phyloP scores from a whole-genome alignment of 2,888 invertebrate species.

The Conomelus anceps region DNA sequence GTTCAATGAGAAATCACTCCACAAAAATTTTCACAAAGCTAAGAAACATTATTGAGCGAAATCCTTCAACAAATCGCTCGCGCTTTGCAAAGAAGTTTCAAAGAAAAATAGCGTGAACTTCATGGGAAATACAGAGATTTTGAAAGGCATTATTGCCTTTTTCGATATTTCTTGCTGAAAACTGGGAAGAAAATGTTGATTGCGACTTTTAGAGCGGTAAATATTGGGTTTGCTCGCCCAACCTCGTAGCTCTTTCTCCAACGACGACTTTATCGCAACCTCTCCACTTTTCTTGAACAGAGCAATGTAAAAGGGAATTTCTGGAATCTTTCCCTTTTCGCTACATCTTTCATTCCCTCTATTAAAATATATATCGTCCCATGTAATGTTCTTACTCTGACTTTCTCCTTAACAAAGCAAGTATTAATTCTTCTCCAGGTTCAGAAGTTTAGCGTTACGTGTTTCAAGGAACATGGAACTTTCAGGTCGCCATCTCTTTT shows the following conservation, averaged over 20 bases:
- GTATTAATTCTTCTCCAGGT: background rate
- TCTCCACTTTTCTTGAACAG: background rate
- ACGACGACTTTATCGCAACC: background rate
- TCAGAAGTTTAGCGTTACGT: background rate
- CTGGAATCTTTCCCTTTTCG: background rate
- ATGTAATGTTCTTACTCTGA: background rate
- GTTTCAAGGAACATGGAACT: background rate
- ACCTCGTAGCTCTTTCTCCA: background rate
- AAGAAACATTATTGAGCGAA: background rate
- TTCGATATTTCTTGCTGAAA: background rate
- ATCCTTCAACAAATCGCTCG: background rate
- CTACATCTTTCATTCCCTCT: background rate
- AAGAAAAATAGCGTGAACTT: background rate
- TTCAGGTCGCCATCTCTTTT: background rate
- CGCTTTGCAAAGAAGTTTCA: background rate
- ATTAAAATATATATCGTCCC: background rate
- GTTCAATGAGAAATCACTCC: background rate
- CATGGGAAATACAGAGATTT: background rate
- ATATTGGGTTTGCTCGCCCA: background rate
- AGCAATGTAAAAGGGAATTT: background rate
- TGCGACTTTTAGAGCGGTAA: background rate
- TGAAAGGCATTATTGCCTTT: background rate
- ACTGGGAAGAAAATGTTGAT: background rate
- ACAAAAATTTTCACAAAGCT: background rate
- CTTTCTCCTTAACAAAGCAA: background rate